A percentile compares a stretch with the other conserved stretches of the same genome.
phyloP scores from a whole-genome alignment of 2,113 vertebrate genomes.

The Monarcha castaneiventris region DNA sequence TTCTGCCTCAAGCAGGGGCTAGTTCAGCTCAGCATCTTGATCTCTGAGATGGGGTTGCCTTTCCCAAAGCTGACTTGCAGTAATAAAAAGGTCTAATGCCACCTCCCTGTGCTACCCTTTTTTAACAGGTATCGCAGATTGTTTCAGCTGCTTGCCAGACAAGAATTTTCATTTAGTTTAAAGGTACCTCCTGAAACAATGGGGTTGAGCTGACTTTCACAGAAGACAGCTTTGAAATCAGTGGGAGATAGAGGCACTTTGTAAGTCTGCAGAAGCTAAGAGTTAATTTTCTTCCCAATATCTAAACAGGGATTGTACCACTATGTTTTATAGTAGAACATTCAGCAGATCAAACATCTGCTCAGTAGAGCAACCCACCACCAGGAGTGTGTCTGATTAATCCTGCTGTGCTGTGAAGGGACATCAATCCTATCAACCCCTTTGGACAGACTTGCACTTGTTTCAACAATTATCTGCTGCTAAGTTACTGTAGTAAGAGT shows the following conservation, averaged over 20 bases:
- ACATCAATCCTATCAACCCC: neutral
- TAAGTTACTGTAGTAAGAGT: neutral
- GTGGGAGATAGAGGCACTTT: neutral
- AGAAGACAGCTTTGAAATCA: neutral
- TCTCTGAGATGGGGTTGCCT: neutral
- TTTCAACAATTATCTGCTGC: neutral
- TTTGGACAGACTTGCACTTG: neutral
- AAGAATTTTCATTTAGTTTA: accelerated
- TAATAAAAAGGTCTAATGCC: neutral
- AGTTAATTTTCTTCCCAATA: neutral
- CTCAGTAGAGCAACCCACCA: neutral
- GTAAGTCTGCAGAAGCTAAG: neutral
- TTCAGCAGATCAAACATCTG: neutral
- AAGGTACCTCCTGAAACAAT: neutral
- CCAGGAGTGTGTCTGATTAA: neutral
- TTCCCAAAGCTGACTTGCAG: neutral
- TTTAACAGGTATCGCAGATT: neutral
- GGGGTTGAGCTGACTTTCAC: neutral
- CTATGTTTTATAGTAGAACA: neutral
- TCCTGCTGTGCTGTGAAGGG: neutral
- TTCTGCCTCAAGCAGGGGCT: neutral
- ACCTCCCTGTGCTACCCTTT: neutral
- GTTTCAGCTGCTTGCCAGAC: neutral
- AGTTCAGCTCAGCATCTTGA: neutral
- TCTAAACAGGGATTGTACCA: neutral